Percentiles rank a stretch among this genome's conserved stretches.
Evolutionary conservation across 2,113 vertebrate species (phyloP).

Genomic region (Gymnarchus niloticus): DNA sequence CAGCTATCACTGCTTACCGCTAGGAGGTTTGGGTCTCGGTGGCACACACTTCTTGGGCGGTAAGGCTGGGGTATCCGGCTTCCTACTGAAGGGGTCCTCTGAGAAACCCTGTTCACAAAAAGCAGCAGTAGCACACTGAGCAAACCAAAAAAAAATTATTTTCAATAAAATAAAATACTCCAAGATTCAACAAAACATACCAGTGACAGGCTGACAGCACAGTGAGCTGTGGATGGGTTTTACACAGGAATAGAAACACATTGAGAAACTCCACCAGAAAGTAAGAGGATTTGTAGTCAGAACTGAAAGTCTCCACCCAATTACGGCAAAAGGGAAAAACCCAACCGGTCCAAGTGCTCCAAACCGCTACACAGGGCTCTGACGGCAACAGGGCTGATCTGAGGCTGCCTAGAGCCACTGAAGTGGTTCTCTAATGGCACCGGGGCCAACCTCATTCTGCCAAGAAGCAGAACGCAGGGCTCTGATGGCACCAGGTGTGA

Average conservation of each 20-base stretch:
- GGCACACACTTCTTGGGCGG: conserved; percentile 91
- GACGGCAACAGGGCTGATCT: too few relatives aligned
- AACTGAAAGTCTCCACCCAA: background rate
- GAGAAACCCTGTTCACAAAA: conserved; percentile 70
- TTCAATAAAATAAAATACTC: too few relatives aligned
- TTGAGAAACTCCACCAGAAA: background rate
- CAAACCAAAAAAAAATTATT: conserved; percentile 52
- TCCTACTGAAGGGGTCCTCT: conserved; percentile 87
- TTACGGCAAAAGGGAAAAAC: background rate
- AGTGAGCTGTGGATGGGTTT: too few relatives aligned
- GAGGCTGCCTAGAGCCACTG: too few relatives aligned
- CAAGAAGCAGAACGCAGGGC: too few relatives aligned
- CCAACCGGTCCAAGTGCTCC: background rate
- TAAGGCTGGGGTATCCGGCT: conserved; percentile 83
- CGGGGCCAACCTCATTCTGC: too few relatives aligned
- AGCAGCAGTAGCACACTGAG: conserved; percentile 58
- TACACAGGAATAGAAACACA: background rate
- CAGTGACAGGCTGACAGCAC: background rate
- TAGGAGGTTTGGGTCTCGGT: conserved; percentile 86
- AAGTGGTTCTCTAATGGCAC: too few relatives aligned
- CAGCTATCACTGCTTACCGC: conserved; percentile 70
- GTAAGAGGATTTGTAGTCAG: background rate
- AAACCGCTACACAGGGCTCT: background rate
- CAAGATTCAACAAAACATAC: too few relatives aligned
- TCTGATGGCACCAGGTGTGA: too few relatives aligned